Base-by-base conservation (phyloP, 2,888 invertebrate genomes). In the Sarcophaga carnaria region DNA sequence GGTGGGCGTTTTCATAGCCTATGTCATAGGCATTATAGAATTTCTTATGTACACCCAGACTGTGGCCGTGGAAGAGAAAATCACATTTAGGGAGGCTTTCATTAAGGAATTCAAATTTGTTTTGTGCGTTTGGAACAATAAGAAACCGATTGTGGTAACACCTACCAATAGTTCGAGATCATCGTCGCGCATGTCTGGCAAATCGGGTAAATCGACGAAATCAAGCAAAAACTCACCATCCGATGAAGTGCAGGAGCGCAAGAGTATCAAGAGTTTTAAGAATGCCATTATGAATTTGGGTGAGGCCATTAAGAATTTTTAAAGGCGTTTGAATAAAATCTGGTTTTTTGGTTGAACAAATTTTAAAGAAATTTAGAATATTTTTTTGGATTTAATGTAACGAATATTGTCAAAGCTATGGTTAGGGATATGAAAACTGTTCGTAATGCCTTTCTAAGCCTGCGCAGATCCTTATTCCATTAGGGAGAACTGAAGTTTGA, bases 1-100 rank as follows among this genome's bases (percentile, higher is more conserved):
- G 3, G 94, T 94, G 22, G 98, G 98, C 2, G 95, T 97, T 66
- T 91, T 95, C 1, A 92, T 96, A 20, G 96, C 97, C 0, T 94
- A 96, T 49, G 83, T 96, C 11, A 95, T 98, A n/a, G 97, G 97
- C 12, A 93, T 97, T 25, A 94, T 96, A 54, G 98, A 99, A 93
- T 98, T 98, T 91, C 92, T 97, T 49, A 95, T 97, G 95, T 97
- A 97, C 91, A 96, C 97, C 2, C 95, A 96, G 87, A 95, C 96
- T 91, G 95, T 97, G 75, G 95, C 97, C n/a, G 95, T 96, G 0
- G 95, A 96, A 85, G 96, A 97, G 92, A 96, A 95, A 90, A 80
- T 91, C 2, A 86, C 89, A 0, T 89, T 90, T 11, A 92, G 90
- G 69, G 76, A 89, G 45, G 91, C 91, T 0, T 89, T 92, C 37